Evolutionary conservation across 92 coral and sea anemone species (phyloP).

Genomic region (Chrysogorgia sp.): DNA sequence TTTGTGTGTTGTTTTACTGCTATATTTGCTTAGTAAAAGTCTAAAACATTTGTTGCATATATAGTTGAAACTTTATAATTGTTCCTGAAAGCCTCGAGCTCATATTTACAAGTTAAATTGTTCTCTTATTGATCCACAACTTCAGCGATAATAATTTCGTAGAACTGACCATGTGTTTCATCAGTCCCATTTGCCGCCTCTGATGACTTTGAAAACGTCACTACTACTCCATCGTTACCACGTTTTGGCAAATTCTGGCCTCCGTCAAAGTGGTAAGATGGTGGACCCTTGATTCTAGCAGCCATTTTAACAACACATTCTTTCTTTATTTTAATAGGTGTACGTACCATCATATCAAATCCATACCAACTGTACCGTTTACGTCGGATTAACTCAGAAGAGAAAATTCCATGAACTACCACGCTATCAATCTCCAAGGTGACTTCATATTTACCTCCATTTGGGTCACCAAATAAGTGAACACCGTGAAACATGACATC

Average conservation of each 20-base stretch:
- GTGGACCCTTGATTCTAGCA: conserved; percentile 60
- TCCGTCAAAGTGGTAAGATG: conserved; percentile 27
- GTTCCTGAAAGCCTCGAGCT: no score
- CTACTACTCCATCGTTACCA: conserved; percentile 37
- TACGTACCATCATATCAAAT: conserved; percentile 52
- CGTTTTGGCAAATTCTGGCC: conserved; percentile 14
- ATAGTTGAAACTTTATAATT: no score
- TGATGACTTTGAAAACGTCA: neutral
- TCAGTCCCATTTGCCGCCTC: neutral
- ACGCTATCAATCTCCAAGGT: conserved; percentile 20
- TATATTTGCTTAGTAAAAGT: no score
- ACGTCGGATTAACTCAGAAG: neutral
- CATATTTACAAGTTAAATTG: no score
- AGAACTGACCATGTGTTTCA: neutral
- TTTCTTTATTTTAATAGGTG: conserved; percentile 32
- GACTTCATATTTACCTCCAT: conserved; percentile 44
- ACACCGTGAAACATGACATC: conserved; percentile 44
- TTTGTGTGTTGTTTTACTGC: no score
- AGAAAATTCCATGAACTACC: conserved; percentile 18
- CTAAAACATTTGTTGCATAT: no score
- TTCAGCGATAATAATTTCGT: conserved; percentile 1
- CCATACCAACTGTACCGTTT: conserved; percentile 28
- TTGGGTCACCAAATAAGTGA: conserved; percentile 54
- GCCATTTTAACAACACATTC: conserved; percentile 14
- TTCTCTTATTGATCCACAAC: no score